Base-by-base conservation (phyloP, 64 coral and sea anemone genomes). In the Exaiptasia diaphana region DNA sequence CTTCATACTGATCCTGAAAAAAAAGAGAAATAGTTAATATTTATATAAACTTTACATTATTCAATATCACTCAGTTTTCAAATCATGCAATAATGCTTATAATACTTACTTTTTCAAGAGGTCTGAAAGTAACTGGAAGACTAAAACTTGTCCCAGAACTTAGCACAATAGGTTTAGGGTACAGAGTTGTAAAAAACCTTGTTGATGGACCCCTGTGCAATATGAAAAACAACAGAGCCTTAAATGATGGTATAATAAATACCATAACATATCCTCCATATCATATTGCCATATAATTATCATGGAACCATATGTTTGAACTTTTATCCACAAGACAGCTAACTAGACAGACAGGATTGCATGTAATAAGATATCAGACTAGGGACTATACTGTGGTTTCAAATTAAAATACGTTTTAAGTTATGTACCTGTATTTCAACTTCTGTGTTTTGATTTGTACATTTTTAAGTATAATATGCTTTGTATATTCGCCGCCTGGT, bases 391-490 rank as follows among this genome's bases (percentile, higher is more conserved):
- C n/a, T n/a, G n/a, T n/a, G n/a, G n/a, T n/a, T n/a, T n/a, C n/a
- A n/a, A n/a, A n/a, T n/a, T n/a, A n/a, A n/a, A n/a, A n/a, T n/a
- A n/a, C n/a, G n/a, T n/a, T n/a, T n/a, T n/a, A n/a, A n/a, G n/a
- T n/a, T n/a, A n/a, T 63, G 65, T 85, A 99, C 95, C 85, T 99
- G 75, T 99, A 99, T 17, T 92, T 91, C 0, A 99, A 85, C 33
- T 99, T 99, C 62, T 99, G 89, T 38, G 95, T 99, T 79, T 99
- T 92, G 41, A 99, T 88, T 63, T 99, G 95, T 49, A 99, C 85
- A 99, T 99, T 99, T 22, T 99, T 99, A 1, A 99, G 90, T 26
- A 80, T 84, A 50, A 99, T 99, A 62, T 99, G 78, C 38, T 99
- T 91, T 7, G 95, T 99, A 41, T 99, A 99, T 80, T 92, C 95